A percentile compares a stretch with the other conserved stretches of the same genome.
Conservation (phyloP, 2,113 vertebrate genomes). For the Melierax canorus region DNA sequence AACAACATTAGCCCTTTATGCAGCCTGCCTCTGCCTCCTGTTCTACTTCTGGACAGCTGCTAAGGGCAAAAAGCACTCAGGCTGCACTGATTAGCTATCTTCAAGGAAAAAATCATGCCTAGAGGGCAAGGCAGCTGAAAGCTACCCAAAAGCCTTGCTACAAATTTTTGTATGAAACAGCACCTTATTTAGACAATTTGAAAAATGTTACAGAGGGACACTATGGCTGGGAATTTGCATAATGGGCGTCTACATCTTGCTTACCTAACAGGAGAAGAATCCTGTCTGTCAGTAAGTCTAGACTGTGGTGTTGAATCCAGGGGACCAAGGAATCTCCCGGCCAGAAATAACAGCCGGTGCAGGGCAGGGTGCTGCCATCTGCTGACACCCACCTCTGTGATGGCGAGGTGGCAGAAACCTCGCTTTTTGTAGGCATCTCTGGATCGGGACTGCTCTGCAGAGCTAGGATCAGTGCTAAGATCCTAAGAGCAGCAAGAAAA, state of each 20-base stretch:
- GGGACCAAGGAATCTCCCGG: neutral
- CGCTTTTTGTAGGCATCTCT: fast-evolving
- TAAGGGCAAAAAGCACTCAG: neutral
- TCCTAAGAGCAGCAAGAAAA: neutral
- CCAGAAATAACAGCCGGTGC: neutral
- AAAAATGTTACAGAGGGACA: neutral
- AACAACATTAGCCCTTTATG: neutral
- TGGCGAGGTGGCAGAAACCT: too few relatives aligned
- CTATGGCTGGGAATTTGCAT: neutral
- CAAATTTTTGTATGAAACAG: neutral
- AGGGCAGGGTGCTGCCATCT: slow-evolving; percentile 37
- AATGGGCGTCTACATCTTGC: neutral
- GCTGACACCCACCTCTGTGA: neutral
- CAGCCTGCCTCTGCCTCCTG: neutral
- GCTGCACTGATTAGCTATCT: neutral
- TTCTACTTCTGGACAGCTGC: neutral
- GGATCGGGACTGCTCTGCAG: fast-evolving
- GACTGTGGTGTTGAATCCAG: slow-evolving; percentile 52
- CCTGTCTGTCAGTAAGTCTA: slow-evolving; percentile 56
- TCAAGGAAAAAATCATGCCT: neutral
- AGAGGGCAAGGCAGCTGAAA: neutral
- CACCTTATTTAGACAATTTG: slow-evolving; percentile 40
- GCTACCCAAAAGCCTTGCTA: neutral
- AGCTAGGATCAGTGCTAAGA: neutral
- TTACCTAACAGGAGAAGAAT: slow-evolving; percentile 68